Base-by-base conservation (phyloP, 1,140 invertebrate genomes). In the Eubasilissa regina region DNA sequence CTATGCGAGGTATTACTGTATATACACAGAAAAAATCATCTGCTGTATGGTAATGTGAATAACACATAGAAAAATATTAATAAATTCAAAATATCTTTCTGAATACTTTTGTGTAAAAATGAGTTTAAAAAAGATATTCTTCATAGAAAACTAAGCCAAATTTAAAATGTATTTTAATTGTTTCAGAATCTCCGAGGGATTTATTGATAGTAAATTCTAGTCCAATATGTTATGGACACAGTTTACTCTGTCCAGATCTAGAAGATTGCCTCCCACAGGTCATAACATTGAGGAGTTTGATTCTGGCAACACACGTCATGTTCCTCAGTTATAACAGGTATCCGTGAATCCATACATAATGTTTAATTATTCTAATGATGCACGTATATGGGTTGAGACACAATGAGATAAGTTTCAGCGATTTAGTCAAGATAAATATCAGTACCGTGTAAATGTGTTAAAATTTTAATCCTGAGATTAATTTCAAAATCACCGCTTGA, bases 191-290 rank as follows among this genome's bases (percentile, higher is more conserved):
- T 3, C 56, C 68, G 11, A 79, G 64, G 60, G 66, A 83, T 77
- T 68, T 78, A 13, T 17, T 83, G 44, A 73, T 83, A 6, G 51
- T 83, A 25, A 83, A 83, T 74, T 35, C 70, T n/a, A 83, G 81
- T 66, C 81, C 81, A 4, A 83, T 83, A 60, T 80, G 79, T 66
- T 80, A 45, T 21, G 81, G 79, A 8, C 81, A 83, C 47, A 80
- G 79, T 56, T 66, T 83, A 19, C 58, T 83, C 4, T 83, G 81
- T 77, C 81, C 81, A 0, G 74, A 76, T 47, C 60, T 83, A 4
- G 77, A 83, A 15, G 77, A 79, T 11, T 79, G 43, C 43, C 66
- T 83, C 43, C 81, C 81, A 15, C 81, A 83, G 58, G 58, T 83
- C 12, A 79, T 83, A 15, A 83, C 81, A 0, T 12, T 72, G 17